These are phyloP conservation scores for Malurus melanocephalus DNA, from an alignment of 2,113 vertebrate species.

Conservation along the genomic window DNA sequence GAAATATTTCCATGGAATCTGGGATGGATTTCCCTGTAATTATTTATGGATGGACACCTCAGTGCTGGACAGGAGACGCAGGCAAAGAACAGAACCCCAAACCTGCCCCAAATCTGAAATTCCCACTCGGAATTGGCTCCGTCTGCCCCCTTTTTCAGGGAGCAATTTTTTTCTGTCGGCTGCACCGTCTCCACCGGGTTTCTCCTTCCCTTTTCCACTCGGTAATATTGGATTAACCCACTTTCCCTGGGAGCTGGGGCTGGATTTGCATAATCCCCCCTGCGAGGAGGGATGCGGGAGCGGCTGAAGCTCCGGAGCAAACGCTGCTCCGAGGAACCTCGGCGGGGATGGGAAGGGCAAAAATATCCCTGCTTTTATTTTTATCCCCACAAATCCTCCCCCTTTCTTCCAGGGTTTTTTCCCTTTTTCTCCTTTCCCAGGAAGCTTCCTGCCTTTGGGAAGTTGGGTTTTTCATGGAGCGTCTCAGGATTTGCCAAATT, in stretches of 20 bases:
- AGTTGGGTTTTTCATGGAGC: accelerated
- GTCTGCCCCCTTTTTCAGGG: accelerated
- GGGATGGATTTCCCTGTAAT: background rate
- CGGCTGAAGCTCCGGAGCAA: background rate
- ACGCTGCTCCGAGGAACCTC: conserved; percentile 4
- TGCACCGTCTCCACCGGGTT: background rate
- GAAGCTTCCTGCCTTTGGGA: accelerated
- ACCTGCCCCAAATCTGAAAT: accelerated
- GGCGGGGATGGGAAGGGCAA: background rate
- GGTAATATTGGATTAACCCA: conserved; percentile 82
- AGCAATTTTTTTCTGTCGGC: background rate
- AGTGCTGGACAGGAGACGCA: background rate
- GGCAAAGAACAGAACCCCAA: background rate
- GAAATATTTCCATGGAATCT: background rate
- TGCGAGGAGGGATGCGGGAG: background rate
- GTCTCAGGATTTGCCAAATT: background rate
- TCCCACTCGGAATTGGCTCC: background rate
- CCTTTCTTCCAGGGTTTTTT: background rate
- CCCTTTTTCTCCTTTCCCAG: background rate
- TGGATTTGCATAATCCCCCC: conserved; percentile 75
- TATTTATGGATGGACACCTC: no score
- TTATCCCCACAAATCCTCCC: background rate
- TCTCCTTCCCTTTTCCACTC: conserved; percentile 39
- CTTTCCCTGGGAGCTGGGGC: conserved; percentile 66
- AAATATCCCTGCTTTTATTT: conserved; percentile 32